These are phyloP conservation scores for Rhinogobio ventralis DNA, from an alignment of 2,797 vertebrate genomes.

Conservation along the genomic window DNA sequence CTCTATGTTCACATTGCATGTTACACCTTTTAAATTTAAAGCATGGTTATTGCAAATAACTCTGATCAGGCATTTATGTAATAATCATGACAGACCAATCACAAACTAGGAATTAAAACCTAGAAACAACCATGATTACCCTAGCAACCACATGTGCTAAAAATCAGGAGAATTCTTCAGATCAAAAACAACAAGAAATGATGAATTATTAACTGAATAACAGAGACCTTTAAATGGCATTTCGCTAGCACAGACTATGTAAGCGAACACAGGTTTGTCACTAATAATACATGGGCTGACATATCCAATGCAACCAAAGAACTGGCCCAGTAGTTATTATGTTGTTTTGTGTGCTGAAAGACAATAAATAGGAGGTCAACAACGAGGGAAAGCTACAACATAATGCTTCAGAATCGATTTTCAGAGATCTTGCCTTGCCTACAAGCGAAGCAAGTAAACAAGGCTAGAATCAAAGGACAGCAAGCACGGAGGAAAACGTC, in stretches of 20 bases:
- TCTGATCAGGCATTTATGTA: neutral
- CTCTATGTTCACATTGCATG: neutral
- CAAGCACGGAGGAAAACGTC: conserved; percentile 17
- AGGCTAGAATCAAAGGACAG: conserved; percentile 41
- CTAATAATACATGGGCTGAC: conserved; percentile 24
- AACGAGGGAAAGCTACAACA: conserved; percentile 36
- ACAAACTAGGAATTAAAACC: neutral
- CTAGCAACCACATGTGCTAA: neutral
- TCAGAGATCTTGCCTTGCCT: conserved; percentile 35
- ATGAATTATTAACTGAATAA: conserved; percentile 38
- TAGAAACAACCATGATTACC: neutral
- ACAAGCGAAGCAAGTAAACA: conserved; percentile 38
- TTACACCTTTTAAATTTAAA: neutral
- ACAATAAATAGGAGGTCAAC: conserved; percentile 46
- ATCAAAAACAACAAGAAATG: conserved; percentile 3
- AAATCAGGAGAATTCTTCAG: neutral
- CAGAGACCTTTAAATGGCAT: conserved; percentile 48
- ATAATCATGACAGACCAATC: neutral
- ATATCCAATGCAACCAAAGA: conserved; percentile 38
- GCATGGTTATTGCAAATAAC: neutral
- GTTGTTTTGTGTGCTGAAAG: conserved; percentile 31
- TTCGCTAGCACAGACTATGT: conserved; percentile 20
- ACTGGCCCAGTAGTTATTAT: conserved; percentile 33
- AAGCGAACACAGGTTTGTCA: conserved; percentile 42
- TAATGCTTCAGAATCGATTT: conserved; percentile 50